phyloP scores from a whole-genome alignment of 2,888 invertebrate species.

The Oscheius myriophilus region DNA sequence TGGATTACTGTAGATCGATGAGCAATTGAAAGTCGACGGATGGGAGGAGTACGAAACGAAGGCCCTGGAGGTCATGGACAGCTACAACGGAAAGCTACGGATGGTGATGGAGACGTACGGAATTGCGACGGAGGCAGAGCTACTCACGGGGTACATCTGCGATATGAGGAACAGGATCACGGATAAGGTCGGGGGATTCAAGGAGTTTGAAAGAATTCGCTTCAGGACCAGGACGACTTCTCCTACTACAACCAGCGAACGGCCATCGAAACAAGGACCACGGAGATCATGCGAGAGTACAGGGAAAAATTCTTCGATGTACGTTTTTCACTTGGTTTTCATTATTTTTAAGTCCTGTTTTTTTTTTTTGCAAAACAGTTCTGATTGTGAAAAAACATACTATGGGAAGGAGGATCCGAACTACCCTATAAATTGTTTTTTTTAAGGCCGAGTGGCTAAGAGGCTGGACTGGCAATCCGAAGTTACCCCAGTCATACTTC shows the following conservation, averaged over 20 bases:
- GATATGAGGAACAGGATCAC: conserved; percentile 45
- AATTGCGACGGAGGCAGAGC: conserved; percentile 53
- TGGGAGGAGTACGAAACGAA: conserved; percentile 34
- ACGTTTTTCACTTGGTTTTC: too few species aligned
- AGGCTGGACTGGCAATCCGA: too few species aligned
- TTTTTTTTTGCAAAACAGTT: too few species aligned
- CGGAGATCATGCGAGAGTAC: conserved; percentile 41
- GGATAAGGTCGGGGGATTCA: conserved; percentile 34
- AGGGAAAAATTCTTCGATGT: conserved; percentile 43
- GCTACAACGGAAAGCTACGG: conserved; percentile 47
- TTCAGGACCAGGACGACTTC: conserved; percentile 66
- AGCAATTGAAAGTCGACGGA: conserved; percentile 25
- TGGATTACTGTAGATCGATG: conserved; percentile 6
- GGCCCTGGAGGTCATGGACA: conserved; percentile 36
- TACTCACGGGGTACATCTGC: conserved; percentile 53
- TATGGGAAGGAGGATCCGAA: too few species aligned
- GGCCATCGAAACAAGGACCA: conserved; percentile 60
- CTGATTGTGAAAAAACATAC: too few species aligned
- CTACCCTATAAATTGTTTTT: too few species aligned
- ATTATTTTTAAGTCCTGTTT: too few species aligned
- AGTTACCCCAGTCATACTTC: too few species aligned
- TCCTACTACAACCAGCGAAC: conserved; percentile 63
- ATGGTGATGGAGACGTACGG: conserved; percentile 53
- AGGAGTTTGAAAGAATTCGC: background rate
- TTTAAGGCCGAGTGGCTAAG: too few species aligned